Percentiles rank a stretch among this genome's conserved stretches.
Evolutionary conservation across 2,888 invertebrate species (phyloP).

Genomic region (Thecophora atra): DNA sequence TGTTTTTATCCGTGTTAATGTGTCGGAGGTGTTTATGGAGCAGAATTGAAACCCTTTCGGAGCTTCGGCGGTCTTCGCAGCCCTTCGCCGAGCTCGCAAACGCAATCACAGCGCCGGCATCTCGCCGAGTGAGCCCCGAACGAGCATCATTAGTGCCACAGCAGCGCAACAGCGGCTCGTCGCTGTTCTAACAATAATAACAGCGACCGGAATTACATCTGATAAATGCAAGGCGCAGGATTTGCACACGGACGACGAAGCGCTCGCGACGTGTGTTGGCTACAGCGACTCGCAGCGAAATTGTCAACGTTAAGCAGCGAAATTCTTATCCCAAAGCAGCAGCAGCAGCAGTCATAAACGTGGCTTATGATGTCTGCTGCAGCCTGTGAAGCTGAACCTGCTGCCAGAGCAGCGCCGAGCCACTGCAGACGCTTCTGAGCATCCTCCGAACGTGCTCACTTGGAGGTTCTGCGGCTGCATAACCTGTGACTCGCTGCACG

Average conservation of each 20-base stretch:
- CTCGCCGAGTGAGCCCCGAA: not conserved
- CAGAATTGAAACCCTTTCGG: too few relatives aligned
- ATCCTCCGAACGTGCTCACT: too few relatives aligned
- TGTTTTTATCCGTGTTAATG: not conserved
- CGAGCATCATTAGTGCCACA: not conserved
- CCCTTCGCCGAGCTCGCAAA: not conserved
- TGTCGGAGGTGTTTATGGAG: not conserved
- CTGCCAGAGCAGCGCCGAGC: not conserved
- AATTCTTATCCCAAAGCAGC: not conserved
- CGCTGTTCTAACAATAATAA: not conserved
- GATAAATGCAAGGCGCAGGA: not conserved
- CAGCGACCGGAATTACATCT: not conserved
- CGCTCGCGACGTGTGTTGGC: not conserved
- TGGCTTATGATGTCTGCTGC: constrained; percentile 12
- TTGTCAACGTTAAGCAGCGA: not conserved
- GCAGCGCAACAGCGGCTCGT: not conserved
- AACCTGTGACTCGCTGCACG: not conserved
- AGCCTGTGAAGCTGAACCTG: not conserved
- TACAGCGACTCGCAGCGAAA: not conserved
- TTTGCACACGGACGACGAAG: not conserved
- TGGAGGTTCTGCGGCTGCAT: not conserved
- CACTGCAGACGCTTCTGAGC: not conserved
- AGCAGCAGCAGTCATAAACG: constrained; percentile 14
- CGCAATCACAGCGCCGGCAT: not conserved
- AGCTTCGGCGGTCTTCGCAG: too few relatives aligned